Conservation (phyloP, 2,888 invertebrate species). For the Blomia tropicalis region DNA sequence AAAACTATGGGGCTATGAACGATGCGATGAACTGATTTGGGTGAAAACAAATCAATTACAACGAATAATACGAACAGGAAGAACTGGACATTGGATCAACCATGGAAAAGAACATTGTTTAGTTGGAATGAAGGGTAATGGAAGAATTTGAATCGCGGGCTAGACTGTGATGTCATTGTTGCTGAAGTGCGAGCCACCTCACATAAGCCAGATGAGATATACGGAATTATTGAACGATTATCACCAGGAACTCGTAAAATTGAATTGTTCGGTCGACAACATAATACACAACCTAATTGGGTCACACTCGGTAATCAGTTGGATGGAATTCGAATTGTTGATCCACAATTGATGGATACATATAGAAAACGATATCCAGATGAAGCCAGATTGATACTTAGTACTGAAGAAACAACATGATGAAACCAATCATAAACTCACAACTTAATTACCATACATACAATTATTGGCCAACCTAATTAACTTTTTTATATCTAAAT, state of each 20-base stretch:
- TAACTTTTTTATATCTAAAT: no score
- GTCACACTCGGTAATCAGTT: conserved; percentile 86
- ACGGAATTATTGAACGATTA: conserved; percentile 87
- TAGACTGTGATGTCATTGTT: conserved; percentile 95
- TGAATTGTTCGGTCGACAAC: conserved; percentile 86
- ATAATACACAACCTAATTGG: conserved; percentile 97
- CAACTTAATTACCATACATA: no score
- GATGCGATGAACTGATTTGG: conserved; percentile 95
- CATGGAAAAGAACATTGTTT: conserved; percentile 96
- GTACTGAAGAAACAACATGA: no score
- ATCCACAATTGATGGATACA: conserved; percentile 71
- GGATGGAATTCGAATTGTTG: conserved; percentile 78
- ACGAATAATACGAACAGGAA: conserved; percentile 83
- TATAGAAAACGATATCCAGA: conserved; percentile 82
- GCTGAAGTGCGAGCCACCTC: conserved; percentile 94
- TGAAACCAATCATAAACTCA: no score
- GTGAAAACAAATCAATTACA: conserved; percentile 97
- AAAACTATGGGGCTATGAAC: conserved; percentile 87
- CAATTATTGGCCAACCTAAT: no score
- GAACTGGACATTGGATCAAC: conserved; percentile 96
- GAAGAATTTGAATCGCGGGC: conserved; percentile 68
- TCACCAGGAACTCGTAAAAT: conserved; percentile 94
- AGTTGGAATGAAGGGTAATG: conserved; percentile 89
- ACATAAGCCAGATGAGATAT: conserved; percentile 96
- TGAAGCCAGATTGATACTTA: no score